Conservation (phyloP, 2,888 invertebrate species). For the Hyposoter didymator region DNA sequence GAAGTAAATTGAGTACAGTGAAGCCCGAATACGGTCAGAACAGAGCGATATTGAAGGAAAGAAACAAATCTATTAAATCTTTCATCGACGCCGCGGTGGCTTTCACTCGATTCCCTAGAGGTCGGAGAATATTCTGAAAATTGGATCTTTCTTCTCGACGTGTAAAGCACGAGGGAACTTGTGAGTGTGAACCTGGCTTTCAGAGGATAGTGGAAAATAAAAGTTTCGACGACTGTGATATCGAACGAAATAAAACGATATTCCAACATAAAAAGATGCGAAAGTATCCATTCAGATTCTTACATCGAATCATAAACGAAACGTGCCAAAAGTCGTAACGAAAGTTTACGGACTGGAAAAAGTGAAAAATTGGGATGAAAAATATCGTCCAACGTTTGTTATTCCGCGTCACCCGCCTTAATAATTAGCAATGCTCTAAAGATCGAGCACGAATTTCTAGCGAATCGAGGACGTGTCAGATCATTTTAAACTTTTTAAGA, state of each 20-base stretch:
- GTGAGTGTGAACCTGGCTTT: neutral
- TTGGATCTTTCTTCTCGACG: neutral
- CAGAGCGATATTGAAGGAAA: neutral
- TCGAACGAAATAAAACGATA: neutral
- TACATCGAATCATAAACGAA: neutral
- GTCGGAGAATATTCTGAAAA: neutral
- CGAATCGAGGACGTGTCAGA: conserved; percentile 1
- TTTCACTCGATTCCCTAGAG: neutral
- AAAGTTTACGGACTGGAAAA: neutral
- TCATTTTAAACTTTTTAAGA: conserved; percentile 4
- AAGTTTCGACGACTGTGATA: neutral
- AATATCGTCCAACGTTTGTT: neutral
- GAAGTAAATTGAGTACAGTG: conserved; percentile 11
- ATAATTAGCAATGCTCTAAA: neutral
- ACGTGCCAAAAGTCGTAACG: neutral
- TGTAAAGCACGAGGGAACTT: neutral
- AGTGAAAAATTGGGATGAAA: neutral
- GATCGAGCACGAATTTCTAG: neutral
- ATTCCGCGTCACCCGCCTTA: neutral
- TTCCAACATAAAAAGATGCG: neutral
- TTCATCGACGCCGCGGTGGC: neutral
- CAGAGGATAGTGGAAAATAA: neutral
- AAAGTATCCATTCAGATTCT: neutral
- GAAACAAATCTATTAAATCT: neutral
- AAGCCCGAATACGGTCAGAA: neutral